These are phyloP conservation scores for Barypeithes pellucidus DNA, from an alignment of 2,888 invertebrate species.

Conservation along the genomic window DNA sequence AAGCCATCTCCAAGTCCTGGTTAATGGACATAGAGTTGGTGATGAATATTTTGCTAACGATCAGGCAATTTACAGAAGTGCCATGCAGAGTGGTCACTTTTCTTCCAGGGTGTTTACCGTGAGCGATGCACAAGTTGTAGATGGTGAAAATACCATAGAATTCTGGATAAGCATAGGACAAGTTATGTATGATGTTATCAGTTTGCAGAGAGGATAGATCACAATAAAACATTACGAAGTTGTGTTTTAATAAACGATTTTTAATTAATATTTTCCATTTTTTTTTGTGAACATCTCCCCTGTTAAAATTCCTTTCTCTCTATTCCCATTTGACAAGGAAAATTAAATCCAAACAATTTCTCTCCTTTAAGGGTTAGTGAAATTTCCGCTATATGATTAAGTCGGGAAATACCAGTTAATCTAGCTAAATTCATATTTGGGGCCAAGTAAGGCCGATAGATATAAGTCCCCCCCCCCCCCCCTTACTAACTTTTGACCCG, in stretches of 20 bases:
- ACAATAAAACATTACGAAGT: neutral
- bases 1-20: constrained; percentile 2
- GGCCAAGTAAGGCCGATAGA: too few species aligned
- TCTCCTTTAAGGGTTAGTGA: too few species aligned
- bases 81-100: constrained; percentile 30
- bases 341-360: too few species aligned
- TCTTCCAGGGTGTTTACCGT: constrained; percentile 16
- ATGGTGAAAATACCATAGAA: constrained; percentile 26
- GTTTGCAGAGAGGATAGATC: constrained; percentile 23
- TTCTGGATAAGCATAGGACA: constrained; percentile 14
- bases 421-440: too few species aligned
- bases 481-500: too few species aligned
- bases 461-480: too few species aligned
- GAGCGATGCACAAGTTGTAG: constrained; percentile 7
- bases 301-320: too few species aligned
- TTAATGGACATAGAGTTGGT: constrained; percentile 26
- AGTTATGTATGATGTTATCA: constrained; percentile 36
- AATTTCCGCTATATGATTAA: too few species aligned
- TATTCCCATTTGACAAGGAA: too few species aligned
- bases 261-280: neutral
- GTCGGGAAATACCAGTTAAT: too few species aligned
- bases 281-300: neutral
- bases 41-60: constrained; percentile 23
- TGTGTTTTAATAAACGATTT: neutral
- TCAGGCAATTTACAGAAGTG: constrained; percentile 33